Conservation (phyloP, 53 echinoderm and acorn worm species). For the Luidia sarsii region DNA sequence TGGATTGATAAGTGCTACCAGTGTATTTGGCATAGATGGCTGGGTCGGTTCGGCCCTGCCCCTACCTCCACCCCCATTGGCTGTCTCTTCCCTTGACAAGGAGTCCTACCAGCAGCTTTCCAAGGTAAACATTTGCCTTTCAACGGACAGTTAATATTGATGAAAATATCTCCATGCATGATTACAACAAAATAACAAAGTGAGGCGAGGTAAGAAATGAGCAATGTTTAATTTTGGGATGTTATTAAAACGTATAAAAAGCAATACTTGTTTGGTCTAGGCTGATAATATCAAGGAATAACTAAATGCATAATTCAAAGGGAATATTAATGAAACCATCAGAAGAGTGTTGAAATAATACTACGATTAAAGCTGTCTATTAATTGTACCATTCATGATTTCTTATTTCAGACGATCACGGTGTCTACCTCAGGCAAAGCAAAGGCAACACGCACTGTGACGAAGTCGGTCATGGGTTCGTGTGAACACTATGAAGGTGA, state of each 20-base stretch:
- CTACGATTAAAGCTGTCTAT: background rate
- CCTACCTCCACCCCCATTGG: constrained; percentile 13
- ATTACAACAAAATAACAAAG: no score
- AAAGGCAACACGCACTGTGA: constrained; percentile 33
- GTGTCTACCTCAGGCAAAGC: constrained; percentile 8
- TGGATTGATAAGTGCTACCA: constrained; percentile 26
- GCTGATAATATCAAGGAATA: background rate
- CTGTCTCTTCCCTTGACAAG: constrained; percentile 26
- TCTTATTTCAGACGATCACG: constrained; percentile 14
- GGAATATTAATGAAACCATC: no score
- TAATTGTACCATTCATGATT: background rate
- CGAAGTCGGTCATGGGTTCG: constrained; percentile 20
- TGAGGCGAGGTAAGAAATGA: background rate
- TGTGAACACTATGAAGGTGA: constrained; percentile 17
- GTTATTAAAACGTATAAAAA: background rate
- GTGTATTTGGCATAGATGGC: constrained; percentile 29
- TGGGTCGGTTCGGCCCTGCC: constrained; percentile 5
- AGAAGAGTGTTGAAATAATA: no score
- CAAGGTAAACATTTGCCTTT: constrained; percentile 1
- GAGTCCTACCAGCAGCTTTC: constrained; percentile 18
- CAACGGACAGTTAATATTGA: background rate
- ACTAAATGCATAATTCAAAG: background rate
- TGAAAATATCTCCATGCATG: background rate
- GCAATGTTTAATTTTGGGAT: background rate
- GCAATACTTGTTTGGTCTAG: no score